These are phyloP conservation scores for Lepidochrysops patricia DNA, from an alignment of 2,888 invertebrate genomes.

Conservation along the genomic window DNA sequence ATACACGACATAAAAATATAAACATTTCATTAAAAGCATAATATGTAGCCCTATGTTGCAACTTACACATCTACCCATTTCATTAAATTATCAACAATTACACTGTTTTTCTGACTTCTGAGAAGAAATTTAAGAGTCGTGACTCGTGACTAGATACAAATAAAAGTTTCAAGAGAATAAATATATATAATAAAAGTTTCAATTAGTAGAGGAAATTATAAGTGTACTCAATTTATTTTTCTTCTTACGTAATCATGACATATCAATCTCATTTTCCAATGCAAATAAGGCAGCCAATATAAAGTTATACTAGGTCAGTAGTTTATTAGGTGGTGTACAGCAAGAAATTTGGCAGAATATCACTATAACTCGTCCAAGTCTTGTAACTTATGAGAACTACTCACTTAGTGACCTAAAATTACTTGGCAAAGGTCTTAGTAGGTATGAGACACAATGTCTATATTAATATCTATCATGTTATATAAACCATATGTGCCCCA, in stretches of 20 bases:
- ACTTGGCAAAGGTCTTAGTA: conserved; percentile 45
- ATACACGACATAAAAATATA: too few relatives aligned
- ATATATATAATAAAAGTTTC: too few relatives aligned
- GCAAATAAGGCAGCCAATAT: conserved; percentile 16
- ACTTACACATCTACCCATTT: too few relatives aligned
- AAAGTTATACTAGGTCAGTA: conserved; percentile 36
- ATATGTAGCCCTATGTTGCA: too few relatives aligned
- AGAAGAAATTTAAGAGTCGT: too few relatives aligned
- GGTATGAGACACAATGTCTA: conserved; percentile 19
- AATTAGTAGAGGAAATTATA: too few relatives aligned
- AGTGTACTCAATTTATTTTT: too few relatives aligned
- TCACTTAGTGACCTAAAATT: conserved; percentile 58
- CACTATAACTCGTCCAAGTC: conserved; percentile 50
- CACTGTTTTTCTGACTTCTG: too few relatives aligned
- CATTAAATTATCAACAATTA: too few relatives aligned
- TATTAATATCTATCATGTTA: not conserved
- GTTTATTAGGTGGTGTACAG: conserved; percentile 44
- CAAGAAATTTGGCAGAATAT: conserved; percentile 57
- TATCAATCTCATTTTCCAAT: not conserved
- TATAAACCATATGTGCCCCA: not conserved
- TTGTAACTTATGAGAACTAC: conserved; percentile 50
- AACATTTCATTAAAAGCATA: too few relatives aligned
- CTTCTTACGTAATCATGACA: not conserved
- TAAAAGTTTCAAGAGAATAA: too few relatives aligned
- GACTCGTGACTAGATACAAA: too few relatives aligned